Evolutionary conservation across 2,113 vertebrate genomes (phyloP), one percentile per base, ranked within the genome.

Genomic region (Thalassoma bifasciatum): DNA sequence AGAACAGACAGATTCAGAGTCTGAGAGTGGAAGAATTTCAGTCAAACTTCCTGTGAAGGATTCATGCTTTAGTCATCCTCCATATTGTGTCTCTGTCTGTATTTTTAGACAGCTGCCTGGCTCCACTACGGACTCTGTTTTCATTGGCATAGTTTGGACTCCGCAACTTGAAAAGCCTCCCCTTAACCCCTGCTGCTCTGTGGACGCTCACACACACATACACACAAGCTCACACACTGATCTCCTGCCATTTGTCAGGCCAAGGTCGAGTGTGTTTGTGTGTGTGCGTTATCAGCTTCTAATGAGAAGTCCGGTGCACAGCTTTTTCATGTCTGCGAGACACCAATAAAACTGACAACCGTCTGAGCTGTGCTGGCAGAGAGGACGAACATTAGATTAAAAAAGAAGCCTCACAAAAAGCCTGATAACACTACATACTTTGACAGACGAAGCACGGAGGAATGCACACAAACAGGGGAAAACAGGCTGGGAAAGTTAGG

Each of bases 21-120:
- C 8, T n/a, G 8, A n/a, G 22, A 47, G 44, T 19, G 17, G 17
- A 46, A 46, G 44, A 46, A 46, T 80, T 75, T 73, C 40, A 66
- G 80, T 81, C 58, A 69, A 72, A 84, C 75, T 73, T 86, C 69
- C 79, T 68, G 77, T 66, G 66, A 80, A 59, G 77, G 81, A 80
- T 79, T 84, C 87, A 51, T 65, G 83, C 60, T 75, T 78, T 54
- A 85, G 82, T 89, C 90, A 84, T 84, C 85, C 75, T 86, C 86
- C 86, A 90, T 90, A 89, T 92, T 91, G 89, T 91, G 89, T 88
- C 92, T 92, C 77, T 19, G 85, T 62, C 82, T 86, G 75, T 93
- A 91, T 91, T 93, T 91, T 89, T 88, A 91, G 88, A 91, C 88
- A 90, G 87, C 86, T 85, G 89, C 82, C 83, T 80, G 89, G 88